A percentile compares a stretch with the other conserved stretches of the same genome.
These are phyloP conservation scores for Druceiella hillmani DNA, from an alignment of 2,888 invertebrate species.

Conservation along the genomic window DNA sequence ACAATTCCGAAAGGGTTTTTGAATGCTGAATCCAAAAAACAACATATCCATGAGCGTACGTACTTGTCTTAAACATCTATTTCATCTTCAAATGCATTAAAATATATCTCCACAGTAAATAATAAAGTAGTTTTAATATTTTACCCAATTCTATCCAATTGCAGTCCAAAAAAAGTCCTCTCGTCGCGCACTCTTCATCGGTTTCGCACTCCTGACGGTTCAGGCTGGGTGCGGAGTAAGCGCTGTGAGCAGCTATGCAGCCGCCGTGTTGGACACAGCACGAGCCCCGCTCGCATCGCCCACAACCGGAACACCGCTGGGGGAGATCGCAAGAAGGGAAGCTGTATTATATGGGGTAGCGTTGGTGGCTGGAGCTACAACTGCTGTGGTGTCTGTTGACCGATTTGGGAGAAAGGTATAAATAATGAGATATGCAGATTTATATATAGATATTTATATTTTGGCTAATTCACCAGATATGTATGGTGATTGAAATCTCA, in stretches of 20 bases:
- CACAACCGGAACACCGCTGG: not conserved
- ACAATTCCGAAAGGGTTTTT: too few relatives aligned
- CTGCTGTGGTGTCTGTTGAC: slow-evolving; percentile 38
- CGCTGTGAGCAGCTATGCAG: slow-evolving; percentile 43
- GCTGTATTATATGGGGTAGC: slow-evolving; percentile 42
- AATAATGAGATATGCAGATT: too few relatives aligned
- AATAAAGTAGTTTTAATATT: too few relatives aligned
- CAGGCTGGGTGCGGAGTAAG: slow-evolving; percentile 43
- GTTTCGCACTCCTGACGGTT: slow-evolving; percentile 33
- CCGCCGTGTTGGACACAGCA: slow-evolving; percentile 39
- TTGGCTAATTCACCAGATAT: too few relatives aligned
- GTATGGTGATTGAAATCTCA: too few relatives aligned
- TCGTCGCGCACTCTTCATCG: slow-evolving; percentile 38
- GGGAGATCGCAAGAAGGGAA: slow-evolving; percentile 37
- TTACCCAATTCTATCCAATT: slow-evolving; percentile 5
- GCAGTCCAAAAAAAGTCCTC: slow-evolving; percentile 37
- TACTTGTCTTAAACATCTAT: too few relatives aligned
- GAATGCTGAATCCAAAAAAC: too few relatives aligned
- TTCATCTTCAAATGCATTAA: too few relatives aligned
- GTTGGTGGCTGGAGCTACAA: slow-evolving; percentile 40
- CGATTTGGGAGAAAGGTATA: slow-evolving; percentile 44
- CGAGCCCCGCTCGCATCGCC: too few relatives aligned
- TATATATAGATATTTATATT: too few relatives aligned
- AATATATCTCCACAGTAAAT: too few relatives aligned
- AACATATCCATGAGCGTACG: too few relatives aligned